These are phyloP conservation scores for Parotocinclus haroldoi DNA, from an alignment of 2,797 vertebrate genomes.

Conservation along the genomic window DNA sequence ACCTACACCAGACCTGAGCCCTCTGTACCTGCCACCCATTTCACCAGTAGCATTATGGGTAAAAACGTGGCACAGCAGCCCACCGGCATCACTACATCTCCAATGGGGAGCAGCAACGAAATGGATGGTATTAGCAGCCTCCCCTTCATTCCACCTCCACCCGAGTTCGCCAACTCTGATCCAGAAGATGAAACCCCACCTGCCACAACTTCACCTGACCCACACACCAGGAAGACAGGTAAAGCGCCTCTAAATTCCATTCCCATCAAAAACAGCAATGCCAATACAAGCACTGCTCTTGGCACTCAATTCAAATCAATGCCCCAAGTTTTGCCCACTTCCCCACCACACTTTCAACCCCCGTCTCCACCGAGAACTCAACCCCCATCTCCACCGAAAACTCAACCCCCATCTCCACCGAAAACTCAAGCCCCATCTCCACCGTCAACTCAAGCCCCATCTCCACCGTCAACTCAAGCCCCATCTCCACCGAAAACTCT, in stretches of 20 bases:
- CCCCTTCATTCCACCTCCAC: slow-evolving; percentile 70
- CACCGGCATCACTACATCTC: slow-evolving; percentile 9
- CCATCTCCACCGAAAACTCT: slow-evolving; percentile 44
- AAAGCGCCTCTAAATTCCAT: slow-evolving; percentile 5
- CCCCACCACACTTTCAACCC: not conserved
- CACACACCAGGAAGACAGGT: slow-evolving; percentile 49
- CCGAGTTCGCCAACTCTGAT: slow-evolving; percentile 67
- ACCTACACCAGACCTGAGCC: slow-evolving; percentile 19
- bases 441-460: not conserved
- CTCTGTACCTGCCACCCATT: not conserved
- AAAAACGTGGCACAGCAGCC: slow-evolving; percentile 31
- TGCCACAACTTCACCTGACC: slow-evolving; percentile 55
- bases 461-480: slow-evolving; percentile 14
- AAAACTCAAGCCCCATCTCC: slow-evolving; percentile 23
- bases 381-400: slow-evolving; percentile 39
- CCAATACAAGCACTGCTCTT: slow-evolving; percentile 3
- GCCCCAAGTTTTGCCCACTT: not conserved
- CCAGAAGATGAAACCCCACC: slow-evolving; percentile 56
- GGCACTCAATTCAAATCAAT: slow-evolving; percentile 3
- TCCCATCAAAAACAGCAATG: not conserved
- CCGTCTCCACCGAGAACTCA: not conserved
- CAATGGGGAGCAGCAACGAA: slow-evolving; percentile 26
- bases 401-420: slow-evolving; percentile 11
- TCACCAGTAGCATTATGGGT: slow-evolving; percentile 23
- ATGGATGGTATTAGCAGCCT: slow-evolving; percentile 24